Evolutionary conservation across 2,113 vertebrate species (phyloP), one percentile per base, ranked within the genome.

Genomic region (Psophia crepitans): DNA sequence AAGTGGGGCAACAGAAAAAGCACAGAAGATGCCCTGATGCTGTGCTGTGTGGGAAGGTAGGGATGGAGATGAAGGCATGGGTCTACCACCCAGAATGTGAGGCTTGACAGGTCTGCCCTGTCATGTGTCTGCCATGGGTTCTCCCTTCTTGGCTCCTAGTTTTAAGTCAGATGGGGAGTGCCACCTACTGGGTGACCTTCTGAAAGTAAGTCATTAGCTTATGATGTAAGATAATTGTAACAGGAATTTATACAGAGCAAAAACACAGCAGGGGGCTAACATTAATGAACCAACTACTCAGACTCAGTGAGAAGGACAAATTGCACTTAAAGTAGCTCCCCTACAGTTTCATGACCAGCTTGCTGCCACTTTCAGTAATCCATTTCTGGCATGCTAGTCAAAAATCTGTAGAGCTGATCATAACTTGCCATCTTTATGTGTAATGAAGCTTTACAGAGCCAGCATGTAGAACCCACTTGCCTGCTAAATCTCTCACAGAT

Each of bases 181-280:
- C 92, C 90, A 97, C 86, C 96, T 96, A 44, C 86, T 87, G 95
- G 84, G 79, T 94, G 64, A 92, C 86, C 80, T 87, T 90, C 74
- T 79, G 58, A 87, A 95, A 92, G 30, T 56, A 91, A 92, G 46
- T 53, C 24, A 61, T 66, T 73, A 86, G 19, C 15, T 73, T 79
- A 87, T 58, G 61, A 60, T 87, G 77, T 41, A 75, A 75, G 57
- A 21, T 41, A 89, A 73, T 61, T 41, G 33, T 28, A 71, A 33
- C 28, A 70, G 32, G 41, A 85, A 69, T 90, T 93, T 77, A 33
- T 19, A 58, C 6, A 53, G 57, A 91, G 37, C 7, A 65, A 91
- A 96, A 89, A 17, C n/a, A 57, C 61, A 83, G 75, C 74, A 91
- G 82, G 75, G 20, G 39, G 20, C 70, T 84, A 91, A 94, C 91